Evolutionary conservation across 23 tunicate genomes (phyloP), one percentile per base, ranked within the genome.

Genomic region (Styela clava): DNA sequence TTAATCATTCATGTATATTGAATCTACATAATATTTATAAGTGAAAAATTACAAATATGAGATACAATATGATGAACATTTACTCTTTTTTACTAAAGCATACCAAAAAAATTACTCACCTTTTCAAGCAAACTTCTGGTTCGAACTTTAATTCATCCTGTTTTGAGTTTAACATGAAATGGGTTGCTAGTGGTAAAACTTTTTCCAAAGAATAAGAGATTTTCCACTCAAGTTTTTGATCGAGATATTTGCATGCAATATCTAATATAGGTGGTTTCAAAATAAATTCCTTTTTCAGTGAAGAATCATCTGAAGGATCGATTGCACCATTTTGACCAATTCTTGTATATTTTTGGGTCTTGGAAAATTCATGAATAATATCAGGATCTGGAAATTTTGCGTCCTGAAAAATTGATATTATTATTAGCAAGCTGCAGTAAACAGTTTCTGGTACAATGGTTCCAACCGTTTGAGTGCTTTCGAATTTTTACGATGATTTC

Each of bases 351-450:
- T 70, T 82, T 27, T 68, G 84, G 24, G 62, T 33, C 34, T 64
- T 69, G 1, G n/a, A 36, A 69, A 88, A 88, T 62, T 88, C 93
- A 0, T 2, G 25, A 12, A 88, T 78, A 34, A 88, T 74, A 0
- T 44, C 29, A 28, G 78, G 34, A 36, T 83, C 70, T 19, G 93
- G 93, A 68, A 87, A 87, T 24, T 28, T 52, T 28, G 89, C 61
- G 69, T 52, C 71, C 89, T 85, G 35, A 61, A 76, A 62, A 37
- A 24, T 19, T 37, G 36, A 52, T 35, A 16, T 52, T 78, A 56
- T 44, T 56, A 19, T 56, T 21, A 25, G 16, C 51, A n/a, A 20
- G 74, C 25, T 19, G 24, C 16, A n/a, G 74, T 56, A 56, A 78
- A 20, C 21, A 37, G n/a, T n/a, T n/a, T n/a, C n/a, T n/a, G n/a